Evolutionary conservation across 2,797 vertebrate genomes (phyloP).

Genomic region (Geotrypetes seraphini): DNA sequence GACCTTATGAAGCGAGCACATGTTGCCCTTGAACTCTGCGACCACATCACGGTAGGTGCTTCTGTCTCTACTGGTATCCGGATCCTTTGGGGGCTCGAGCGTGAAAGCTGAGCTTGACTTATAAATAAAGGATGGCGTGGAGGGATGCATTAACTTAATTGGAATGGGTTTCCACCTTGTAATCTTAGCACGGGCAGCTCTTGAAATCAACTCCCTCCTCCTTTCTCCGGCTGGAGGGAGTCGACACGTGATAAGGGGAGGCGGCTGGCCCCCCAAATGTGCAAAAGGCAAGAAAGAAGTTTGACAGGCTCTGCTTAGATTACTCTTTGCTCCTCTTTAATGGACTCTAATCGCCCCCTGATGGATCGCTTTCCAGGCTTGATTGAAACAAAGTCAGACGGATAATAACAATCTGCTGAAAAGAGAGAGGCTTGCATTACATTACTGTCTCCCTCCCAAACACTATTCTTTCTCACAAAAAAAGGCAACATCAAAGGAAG

Average conservation of each 20-base stretch:
- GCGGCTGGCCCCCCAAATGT: not conserved
- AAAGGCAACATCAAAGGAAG: conserved; percentile 6
- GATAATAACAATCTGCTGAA: too few species aligned
- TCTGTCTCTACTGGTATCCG: too few species aligned
- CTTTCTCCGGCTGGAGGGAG: not conserved
- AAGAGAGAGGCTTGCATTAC: conserved; percentile 8
- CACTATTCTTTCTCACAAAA: not conserved
- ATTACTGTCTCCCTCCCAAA: conserved; percentile 5
- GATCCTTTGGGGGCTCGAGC: too few species aligned
- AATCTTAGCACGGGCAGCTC: too few species aligned
- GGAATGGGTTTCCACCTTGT: too few species aligned
- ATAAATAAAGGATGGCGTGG: not conserved
- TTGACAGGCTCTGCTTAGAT: too few species aligned
- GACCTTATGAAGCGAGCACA: too few species aligned
- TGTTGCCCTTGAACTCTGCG: conserved; percentile 2
- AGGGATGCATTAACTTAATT: too few species aligned
- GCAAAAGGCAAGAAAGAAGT: not conserved
- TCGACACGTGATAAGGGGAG: not conserved
- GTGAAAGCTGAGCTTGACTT: not conserved
- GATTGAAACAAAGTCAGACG: too few species aligned
- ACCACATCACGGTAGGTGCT: conserved; percentile 2
- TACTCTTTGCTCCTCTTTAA: too few species aligned
- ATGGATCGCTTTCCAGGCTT: too few species aligned
- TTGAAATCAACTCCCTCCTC: not conserved
- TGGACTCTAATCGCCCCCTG: too few species aligned